Base-by-base conservation (phyloP, 2,797 vertebrate genomes). In the Alectoris magna region DNA sequence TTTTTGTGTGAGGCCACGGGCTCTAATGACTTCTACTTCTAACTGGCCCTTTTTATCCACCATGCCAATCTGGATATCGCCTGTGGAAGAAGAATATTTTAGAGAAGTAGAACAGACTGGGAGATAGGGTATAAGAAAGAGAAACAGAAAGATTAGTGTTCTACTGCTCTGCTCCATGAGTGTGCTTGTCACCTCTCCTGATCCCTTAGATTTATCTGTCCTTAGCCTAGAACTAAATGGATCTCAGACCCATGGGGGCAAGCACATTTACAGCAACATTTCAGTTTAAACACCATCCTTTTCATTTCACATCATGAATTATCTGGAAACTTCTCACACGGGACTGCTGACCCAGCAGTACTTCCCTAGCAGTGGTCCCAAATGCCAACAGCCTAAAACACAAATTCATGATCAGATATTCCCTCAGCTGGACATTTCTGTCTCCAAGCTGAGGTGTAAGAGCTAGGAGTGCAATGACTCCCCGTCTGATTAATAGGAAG, bases 31-130 rank as follows among this genome's bases (percentile, higher is more conserved):
- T 97, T 99, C 99, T 80, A 99, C 99, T 98, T 99, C 99, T 96
- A 99, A 98, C 53, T 99, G 98, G 27, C 99, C 98, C 94, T 99
- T 99, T 96, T 99, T 99, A 96, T 99, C 99, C 94, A 99, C 99
- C 99, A 99, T 99, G 87, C 99, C 99, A 36, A 99, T 99, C 95
- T 99, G 99, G 96, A 99, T 99, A 92, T 99, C 99, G 91, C 99
- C 99, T 99, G 93, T 71, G 36, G 38, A 12, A 94, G 44, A 67
- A 83, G 31, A 21, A 27, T 21, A 15, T 73, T 80, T 87, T 29
- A 89, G 66, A 95, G 41, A 92, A 86, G 69, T 9, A 73, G 23
- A 38, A 72, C 0, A 2, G 56, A 2, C 8, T 4, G 2, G 68
- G 27, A 84, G 26, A 60, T 15, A 69, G 9, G 1, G 29, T 24